Evolutionary conservation across 1,140 invertebrate species (phyloP).

Genomic region (Berghia stephanieae): DNA sequence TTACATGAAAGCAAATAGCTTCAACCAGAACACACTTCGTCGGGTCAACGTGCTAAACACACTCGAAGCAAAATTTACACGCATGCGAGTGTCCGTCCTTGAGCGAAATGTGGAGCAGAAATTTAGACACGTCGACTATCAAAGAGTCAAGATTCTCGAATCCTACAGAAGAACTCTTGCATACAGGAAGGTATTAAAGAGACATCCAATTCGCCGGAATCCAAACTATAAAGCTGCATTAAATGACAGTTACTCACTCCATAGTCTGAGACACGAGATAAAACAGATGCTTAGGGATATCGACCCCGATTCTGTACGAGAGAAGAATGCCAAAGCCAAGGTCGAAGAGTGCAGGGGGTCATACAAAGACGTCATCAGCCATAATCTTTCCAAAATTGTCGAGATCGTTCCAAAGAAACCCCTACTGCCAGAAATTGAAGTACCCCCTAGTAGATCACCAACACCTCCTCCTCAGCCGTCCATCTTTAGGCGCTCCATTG

Average conservation of each 20-base stretch:
- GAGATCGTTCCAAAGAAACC: slow-evolving; percentile 18
- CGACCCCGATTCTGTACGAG: slow-evolving; percentile 31
- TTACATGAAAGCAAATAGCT: slow-evolving; percentile 32
- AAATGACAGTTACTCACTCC: slow-evolving; percentile 36
- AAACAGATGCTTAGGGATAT: slow-evolving; percentile 36
- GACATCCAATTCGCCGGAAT: slow-evolving; percentile 31
- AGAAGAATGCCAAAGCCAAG: slow-evolving; percentile 30
- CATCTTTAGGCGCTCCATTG: background rate
- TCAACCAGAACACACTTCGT: slow-evolving; percentile 24
- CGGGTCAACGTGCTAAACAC: slow-evolving; percentile 32
- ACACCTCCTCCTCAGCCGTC: background rate
- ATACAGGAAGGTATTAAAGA: slow-evolving; percentile 39
- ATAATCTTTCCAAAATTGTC: slow-evolving; percentile 4
- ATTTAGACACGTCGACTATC: background rate
- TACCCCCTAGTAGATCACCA: background rate
- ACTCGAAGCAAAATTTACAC: slow-evolving; percentile 21
- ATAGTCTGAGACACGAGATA: slow-evolving; percentile 39
- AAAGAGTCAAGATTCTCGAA: slow-evolving; percentile 20
- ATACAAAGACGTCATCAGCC: background rate
- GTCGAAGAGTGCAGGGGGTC: background rate
- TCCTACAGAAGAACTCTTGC: slow-evolving; percentile 29
- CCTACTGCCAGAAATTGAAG: background rate
- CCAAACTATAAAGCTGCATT: slow-evolving; percentile 35
- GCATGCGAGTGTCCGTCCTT: slow-evolving; percentile 21
- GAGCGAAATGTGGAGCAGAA: background rate